Percentiles rank a stretch among this genome's conserved stretches.
phyloP scores from a whole-genome alignment of 53 echinoderm and acorn worm genomes.

The Glandiceps talaboti region DNA sequence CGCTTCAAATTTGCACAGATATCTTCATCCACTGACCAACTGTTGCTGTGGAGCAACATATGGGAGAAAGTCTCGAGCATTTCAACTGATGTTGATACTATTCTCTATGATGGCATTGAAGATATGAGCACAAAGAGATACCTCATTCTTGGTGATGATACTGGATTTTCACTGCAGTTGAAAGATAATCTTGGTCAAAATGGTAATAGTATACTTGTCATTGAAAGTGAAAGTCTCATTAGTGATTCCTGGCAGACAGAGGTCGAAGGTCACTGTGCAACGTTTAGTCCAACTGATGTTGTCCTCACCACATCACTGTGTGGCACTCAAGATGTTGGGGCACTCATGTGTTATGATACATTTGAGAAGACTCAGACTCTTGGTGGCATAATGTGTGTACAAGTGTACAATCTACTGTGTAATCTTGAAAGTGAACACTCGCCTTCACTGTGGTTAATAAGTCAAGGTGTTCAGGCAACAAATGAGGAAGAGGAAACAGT shows the following conservation, averaged over 20 bases:
- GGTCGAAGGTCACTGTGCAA: neutral
- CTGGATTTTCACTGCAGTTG: neutral
- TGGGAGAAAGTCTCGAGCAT: neutral
- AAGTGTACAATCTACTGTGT: neutral
- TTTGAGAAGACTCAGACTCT: neutral
- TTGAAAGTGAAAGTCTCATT: neutral
- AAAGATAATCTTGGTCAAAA: neutral
- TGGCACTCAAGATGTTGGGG: neutral
- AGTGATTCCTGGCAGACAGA: neutral
- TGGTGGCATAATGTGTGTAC: neutral
- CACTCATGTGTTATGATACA: neutral
- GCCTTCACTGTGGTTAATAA: slow-evolving; percentile 77
- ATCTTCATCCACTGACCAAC: neutral
- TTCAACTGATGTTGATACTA: neutral
- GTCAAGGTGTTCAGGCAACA: slow-evolving; percentile 67
- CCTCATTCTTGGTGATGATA: neutral
- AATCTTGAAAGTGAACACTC: neutral
- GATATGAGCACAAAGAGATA: too few relatives aligned
- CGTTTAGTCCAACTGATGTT: neutral
- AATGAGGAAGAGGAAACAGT: neutral
- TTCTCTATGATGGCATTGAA: neutral
- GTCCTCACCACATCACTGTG: neutral
- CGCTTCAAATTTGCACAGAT: slow-evolving; percentile 13
- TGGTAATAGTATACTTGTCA: neutral
- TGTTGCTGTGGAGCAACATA: neutral